Evolutionary conservation across 1,140 invertebrate genomes (phyloP).

Genomic region (Sycophila sp.): DNA sequence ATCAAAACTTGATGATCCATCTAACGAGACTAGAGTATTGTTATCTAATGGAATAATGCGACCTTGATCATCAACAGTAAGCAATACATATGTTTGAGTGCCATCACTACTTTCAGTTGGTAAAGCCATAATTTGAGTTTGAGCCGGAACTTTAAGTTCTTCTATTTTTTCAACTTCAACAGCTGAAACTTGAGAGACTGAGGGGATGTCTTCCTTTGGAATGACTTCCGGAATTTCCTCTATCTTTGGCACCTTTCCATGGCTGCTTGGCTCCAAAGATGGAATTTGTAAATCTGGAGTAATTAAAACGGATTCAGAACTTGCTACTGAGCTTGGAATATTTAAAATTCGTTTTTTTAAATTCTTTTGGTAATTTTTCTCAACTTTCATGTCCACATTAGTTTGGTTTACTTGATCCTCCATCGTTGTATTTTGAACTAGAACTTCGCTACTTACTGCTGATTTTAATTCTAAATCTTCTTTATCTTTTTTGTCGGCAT

Average conservation of each 20-base stretch:
- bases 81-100: constrained; percentile 71
- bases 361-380: background rate
- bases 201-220: constrained; percentile 45
- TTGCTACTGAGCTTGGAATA: constrained; percentile 4
- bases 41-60: constrained; percentile 77
- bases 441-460: background rate
- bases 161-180: constrained; percentile 49
- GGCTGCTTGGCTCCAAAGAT: constrained; percentile 45
- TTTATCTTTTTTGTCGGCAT: constrained; percentile 42
- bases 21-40: constrained; percentile 67
- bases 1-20: constrained; percentile 57
- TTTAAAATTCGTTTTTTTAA: constrained; percentile 12
- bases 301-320: too few relatives aligned
- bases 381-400: too few relatives aligned
- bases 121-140: constrained; percentile 74
- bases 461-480: constrained; percentile 34
- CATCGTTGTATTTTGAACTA: background rate
- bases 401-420: background rate
- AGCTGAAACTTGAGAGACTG: constrained; percentile 50
- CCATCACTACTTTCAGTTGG: constrained; percentile 74
- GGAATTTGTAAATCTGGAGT: too few relatives aligned
- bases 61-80: constrained; percentile 75
- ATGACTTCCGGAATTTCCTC: constrained; percentile 41
- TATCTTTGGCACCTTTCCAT: constrained; percentile 45
- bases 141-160: constrained; percentile 59